These are phyloP conservation scores for Bubo scandiacus DNA, from an alignment of 2,113 vertebrate genomes.

Conservation along the genomic window DNA sequence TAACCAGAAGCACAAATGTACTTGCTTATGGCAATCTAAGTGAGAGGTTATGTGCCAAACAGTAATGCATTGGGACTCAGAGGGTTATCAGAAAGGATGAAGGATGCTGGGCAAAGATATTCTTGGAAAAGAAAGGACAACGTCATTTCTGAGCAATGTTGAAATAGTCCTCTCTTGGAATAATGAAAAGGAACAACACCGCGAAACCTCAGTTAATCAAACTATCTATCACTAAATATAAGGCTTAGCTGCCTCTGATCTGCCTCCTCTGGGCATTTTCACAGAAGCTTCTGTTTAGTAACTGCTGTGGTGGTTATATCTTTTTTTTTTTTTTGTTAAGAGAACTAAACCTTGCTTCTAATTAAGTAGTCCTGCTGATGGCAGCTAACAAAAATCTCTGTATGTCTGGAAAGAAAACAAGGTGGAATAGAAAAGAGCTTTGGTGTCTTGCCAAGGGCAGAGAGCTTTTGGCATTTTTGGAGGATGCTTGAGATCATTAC, in stretches of 20 bases:
- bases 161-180: not conserved
- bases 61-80: not conserved
- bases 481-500: not conserved
- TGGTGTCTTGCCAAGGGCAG: not conserved
- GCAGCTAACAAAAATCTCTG: not conserved
- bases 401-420: not conserved
- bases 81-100: not conserved
- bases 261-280: not conserved
- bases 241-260: not conserved
- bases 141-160: not conserved
- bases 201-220: constrained; percentile 29
- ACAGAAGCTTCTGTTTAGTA: not conserved
- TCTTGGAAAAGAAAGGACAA: not conserved
- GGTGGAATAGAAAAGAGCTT: not conserved
- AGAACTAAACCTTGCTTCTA: not conserved
- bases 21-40: not conserved
- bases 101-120: not conserved
- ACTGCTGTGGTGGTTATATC: not conserved
- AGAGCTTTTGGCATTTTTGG: not conserved
- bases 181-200: not conserved
- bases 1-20: not conserved
- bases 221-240: not conserved
- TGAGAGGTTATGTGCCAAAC: not conserved
- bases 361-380: not conserved
- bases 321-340: not conserved